phyloP scores from a whole-genome alignment of 1,140 invertebrate species.

The Pseudoatta argentina region DNA sequence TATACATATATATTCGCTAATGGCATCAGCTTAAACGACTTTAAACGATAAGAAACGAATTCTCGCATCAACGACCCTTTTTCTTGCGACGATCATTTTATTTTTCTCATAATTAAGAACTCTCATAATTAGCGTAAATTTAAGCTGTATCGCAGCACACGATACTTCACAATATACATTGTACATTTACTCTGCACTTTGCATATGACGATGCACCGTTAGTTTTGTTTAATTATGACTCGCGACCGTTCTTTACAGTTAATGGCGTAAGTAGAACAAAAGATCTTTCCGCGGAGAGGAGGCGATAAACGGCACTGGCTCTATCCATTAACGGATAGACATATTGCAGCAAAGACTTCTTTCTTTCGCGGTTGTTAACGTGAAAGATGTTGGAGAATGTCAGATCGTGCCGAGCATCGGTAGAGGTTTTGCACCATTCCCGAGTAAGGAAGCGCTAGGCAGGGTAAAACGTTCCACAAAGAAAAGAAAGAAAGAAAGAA shows the following conservation, averaged over 20 bases:
- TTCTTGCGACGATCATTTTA: neutral
- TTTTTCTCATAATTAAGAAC: slow-evolving; percentile 19
- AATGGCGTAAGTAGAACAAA: slow-evolving; percentile 59
- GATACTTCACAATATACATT: neutral
- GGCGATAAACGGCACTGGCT: slow-evolving; percentile 43
- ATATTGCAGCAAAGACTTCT: neutral
- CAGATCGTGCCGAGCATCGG: slow-evolving; percentile 10
- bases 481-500: neutral
- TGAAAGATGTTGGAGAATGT: slow-evolving; percentile 33
- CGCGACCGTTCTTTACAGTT: slow-evolving; percentile 54
- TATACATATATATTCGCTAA: neutral
- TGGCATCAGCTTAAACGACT: neutral
- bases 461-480: neutral
- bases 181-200: slow-evolving; percentile 1
- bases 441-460: neutral
- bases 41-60: neutral
- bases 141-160: neutral
- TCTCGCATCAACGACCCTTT: neutral
- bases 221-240: slow-evolving; percentile 59
- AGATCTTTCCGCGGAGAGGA: slow-evolving; percentile 28
- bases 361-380: slow-evolving; percentile 2
- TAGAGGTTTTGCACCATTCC: slow-evolving; percentile 11
- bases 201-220: slow-evolving; percentile 42
- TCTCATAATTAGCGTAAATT: slow-evolving; percentile 26
- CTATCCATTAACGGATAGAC: slow-evolving; percentile 42